Conservation (phyloP, 2,888 invertebrate species). For the Chrysolina haemoptera region DNA sequence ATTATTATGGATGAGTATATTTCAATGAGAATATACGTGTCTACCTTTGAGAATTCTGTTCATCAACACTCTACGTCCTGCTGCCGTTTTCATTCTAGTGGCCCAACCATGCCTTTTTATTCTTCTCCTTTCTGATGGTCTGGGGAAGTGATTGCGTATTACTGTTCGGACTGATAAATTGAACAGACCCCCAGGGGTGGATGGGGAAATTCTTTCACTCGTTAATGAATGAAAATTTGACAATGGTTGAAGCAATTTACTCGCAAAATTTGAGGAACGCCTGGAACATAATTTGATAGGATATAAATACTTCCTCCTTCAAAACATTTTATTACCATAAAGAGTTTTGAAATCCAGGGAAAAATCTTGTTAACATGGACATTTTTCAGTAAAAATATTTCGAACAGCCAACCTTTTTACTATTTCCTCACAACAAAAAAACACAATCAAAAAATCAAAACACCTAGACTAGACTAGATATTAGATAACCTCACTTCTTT, state of each 20-base stretch:
- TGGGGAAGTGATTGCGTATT: constrained; percentile 81
- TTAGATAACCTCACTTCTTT: too few species aligned
- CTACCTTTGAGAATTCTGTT: constrained; percentile 83
- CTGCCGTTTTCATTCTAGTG: constrained; percentile 78
- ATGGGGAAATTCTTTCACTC: constrained; percentile 25
- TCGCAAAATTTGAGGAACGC: constrained; percentile 8
- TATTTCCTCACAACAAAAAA: too few species aligned
- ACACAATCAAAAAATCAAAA: too few species aligned
- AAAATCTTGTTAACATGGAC: constrained; percentile 9
- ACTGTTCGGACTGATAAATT: constrained; percentile 67
- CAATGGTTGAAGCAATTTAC: constrained; percentile 29
- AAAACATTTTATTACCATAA: neutral
- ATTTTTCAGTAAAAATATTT: neutral
- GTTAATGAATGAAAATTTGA: constrained; percentile 44
- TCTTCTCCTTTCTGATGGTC: constrained; percentile 81
- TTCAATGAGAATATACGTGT: constrained; percentile 78
- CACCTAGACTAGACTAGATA: too few species aligned
- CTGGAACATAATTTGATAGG: constrained; percentile 1
- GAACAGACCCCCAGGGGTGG: constrained; percentile 61
- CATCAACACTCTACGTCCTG: constrained; percentile 82
- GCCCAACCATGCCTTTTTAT: constrained; percentile 81
- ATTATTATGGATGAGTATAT: neutral
- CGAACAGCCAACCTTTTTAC: neutral
- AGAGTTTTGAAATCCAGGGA: neutral
- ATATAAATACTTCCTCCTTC: neutral